phyloP scores from a whole-genome alignment of 2,888 invertebrate genomes.

The Taenaris catops region DNA sequence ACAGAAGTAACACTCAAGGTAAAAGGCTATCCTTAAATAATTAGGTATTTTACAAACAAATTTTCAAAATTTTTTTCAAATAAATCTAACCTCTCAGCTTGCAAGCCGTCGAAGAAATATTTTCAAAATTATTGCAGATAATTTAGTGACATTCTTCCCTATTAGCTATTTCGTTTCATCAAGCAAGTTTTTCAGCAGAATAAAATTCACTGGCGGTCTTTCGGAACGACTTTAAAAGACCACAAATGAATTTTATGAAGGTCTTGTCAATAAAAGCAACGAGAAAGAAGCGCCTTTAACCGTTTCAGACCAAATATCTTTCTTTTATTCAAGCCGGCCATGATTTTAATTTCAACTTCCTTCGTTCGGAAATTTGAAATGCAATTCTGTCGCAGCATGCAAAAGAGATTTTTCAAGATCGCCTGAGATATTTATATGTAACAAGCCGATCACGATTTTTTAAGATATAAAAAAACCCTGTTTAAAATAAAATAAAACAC shows the following conservation, averaged over 20 bases:
- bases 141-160: too few relatives aligned
- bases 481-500: too few relatives aligned
- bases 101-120: too few relatives aligned
- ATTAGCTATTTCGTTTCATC: conserved; percentile 6
- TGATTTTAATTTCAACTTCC: conserved; percentile 11
- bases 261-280: conserved; percentile 8
- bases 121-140: too few relatives aligned
- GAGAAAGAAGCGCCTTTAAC: conserved; percentile 4
- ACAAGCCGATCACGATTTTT: conserved; percentile 1
- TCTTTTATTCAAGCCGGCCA: conserved; percentile 7
- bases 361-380: conserved; percentile 6
- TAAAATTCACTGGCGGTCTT: conserved; percentile 8
- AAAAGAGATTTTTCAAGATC: too few relatives aligned
- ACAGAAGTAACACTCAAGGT: too few relatives aligned
- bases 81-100: too few relatives aligned
- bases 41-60: too few relatives aligned
- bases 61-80: too few relatives aligned
- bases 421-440: too few relatives aligned
- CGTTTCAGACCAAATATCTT: conserved; percentile 10
- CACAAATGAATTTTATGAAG: conserved; percentile 13
- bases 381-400: not conserved
- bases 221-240: conserved; percentile 10
- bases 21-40: too few relatives aligned
- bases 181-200: conserved; percentile 6
- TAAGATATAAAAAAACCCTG: too few relatives aligned